Base-by-base conservation (phyloP, 1,140 invertebrate species). In the Bombyx mandarina region DNA sequence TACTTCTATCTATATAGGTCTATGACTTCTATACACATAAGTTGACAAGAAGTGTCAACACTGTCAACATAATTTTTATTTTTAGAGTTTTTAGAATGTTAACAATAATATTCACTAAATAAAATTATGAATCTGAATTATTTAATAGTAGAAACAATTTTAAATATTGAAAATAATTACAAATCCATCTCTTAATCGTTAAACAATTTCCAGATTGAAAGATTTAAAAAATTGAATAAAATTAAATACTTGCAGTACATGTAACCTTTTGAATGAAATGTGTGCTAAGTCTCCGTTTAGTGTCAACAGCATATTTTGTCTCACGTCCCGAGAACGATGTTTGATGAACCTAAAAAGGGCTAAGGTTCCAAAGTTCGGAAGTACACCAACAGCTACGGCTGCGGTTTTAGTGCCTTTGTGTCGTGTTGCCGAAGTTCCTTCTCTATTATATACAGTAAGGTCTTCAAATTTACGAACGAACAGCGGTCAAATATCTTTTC, bases 401-500 rank as follows among this genome's bases (percentile, higher is more conserved):
- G 76, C 81, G 1, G 78, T 97, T 9, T 80, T 97, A 9, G 89
- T 96, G 1, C 95, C 95, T 6, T 66, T 97, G 44, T 96, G 94
- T 78, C 79, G 89, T 12, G 82, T 93, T n/a, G 88, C 93, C 52
- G 89, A 91, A 42, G 89, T 93, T 66, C 79, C 96, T 5, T 93
- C 94, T 8, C 67, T 98, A 26, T 79, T 98, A 0, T 97, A 96
- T 66, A 98, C 96, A 0, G 82, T 97, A 10, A 88, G 96, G 47
- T 95, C 95, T 1, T 78, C 88, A 3, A 90, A 91, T 62, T 73
- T 98, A 35, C 91, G 89, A 58, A 90, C 89, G 1, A 93, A 97
- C 72, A 89, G 91, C 61, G 93, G 95, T 3, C 93, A 97, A 85
- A 92, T 97, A 9, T 94, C 94, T 45, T 98, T 98, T 88, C 97